Evolutionary conservation across 2,113 vertebrate species (phyloP).

Genomic region (Podilymbus podiceps): DNA sequence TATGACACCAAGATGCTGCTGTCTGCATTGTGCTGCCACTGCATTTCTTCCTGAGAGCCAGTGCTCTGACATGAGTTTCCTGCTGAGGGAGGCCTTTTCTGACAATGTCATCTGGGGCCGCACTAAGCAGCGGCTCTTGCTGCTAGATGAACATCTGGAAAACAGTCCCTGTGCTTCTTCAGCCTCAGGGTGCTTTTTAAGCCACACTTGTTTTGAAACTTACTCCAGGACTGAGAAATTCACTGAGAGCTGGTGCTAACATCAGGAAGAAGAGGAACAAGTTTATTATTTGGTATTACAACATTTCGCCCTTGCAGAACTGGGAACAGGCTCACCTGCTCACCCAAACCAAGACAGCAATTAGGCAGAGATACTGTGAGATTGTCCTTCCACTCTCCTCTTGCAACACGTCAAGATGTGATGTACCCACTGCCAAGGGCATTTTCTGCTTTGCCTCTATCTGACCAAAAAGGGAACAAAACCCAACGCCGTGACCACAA

Average conservation of each 20-base stretch:
- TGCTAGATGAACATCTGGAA: not conserved
- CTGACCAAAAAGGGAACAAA: not conserved
- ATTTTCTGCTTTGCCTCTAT: not conserved
- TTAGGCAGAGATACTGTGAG: not conserved
- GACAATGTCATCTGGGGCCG: not conserved
- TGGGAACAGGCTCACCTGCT: not conserved
- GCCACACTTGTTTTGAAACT: not conserved
- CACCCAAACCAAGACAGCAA: not conserved
- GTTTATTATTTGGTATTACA: not conserved
- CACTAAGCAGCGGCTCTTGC: not conserved
- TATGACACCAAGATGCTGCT: not conserved
- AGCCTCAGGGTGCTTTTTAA: not conserved
- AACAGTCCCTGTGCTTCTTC: not conserved
- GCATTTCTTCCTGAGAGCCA: not conserved
- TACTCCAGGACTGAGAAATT: not conserved
- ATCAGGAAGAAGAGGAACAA: not conserved
- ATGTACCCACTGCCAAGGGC: not conserved
- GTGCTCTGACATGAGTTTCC: not conserved
- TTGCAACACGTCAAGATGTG: not conserved
- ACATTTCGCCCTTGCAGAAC: not conserved
- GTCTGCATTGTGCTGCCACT: not conserved
- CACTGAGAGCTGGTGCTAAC: not conserved
- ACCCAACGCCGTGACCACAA: not conserved
- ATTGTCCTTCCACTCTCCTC: not conserved
- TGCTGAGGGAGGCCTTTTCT: not conserved